Percentiles rank a stretch among this genome's conserved stretches.
These are phyloP conservation scores for Pimephales promelas DNA, from an alignment of 2,113 vertebrate genomes.

Conservation along the genomic window DNA sequence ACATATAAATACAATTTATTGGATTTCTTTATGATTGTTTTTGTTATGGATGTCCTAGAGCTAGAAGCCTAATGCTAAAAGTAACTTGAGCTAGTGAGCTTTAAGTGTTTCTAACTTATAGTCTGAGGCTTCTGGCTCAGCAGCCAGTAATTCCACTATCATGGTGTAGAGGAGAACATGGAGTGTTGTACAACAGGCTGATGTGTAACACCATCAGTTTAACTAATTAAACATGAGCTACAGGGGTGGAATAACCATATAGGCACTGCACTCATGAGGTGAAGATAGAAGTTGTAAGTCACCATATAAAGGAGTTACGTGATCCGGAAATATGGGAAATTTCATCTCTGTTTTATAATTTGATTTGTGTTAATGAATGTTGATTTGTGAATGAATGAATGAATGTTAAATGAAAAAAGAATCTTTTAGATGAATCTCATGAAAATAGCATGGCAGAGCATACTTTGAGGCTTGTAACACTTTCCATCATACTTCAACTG, in stretches of 20 bases:
- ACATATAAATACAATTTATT: not conserved
- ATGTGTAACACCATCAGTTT: constrained; percentile 19
- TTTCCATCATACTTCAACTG: not conserved
- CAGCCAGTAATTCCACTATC: not conserved
- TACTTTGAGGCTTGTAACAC: not conserved
- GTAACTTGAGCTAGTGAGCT: not conserved
- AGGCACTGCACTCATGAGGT: not conserved
- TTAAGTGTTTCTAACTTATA: constrained; percentile 17
- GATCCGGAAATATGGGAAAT: not conserved
- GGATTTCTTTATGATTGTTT: not conserved
- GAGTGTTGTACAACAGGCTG: not conserved
- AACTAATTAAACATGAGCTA: constrained; percentile 10
- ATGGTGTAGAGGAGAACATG: not conserved
- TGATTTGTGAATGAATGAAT: too few species aligned
- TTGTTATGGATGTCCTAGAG: not conserved
- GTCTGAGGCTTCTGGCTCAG: constrained; percentile 2
- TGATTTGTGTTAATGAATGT: not conserved
- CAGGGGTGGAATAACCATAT: not conserved
- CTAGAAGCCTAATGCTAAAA: not conserved
- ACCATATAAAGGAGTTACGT: not conserved
- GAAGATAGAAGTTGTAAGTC: not conserved
- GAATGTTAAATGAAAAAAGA: too few species aligned
- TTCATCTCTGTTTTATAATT: not conserved
- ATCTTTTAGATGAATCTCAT: too few species aligned
- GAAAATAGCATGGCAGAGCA: not conserved